Evolutionary conservation across 1,140 invertebrate species (phyloP).

Genomic region (Microvelia longipes): DNA sequence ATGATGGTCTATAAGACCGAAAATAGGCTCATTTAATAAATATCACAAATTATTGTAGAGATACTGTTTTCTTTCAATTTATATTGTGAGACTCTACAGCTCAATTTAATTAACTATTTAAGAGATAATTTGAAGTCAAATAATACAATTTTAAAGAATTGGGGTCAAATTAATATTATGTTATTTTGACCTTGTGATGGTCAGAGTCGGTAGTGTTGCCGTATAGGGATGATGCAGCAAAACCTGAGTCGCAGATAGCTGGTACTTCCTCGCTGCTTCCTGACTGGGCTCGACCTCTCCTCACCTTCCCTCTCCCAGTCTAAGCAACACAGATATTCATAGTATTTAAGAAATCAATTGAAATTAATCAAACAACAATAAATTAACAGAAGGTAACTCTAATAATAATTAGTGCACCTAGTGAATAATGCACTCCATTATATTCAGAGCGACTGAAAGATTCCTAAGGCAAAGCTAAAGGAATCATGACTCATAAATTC

Average conservation of each 20-base stretch:
- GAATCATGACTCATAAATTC: not conserved
- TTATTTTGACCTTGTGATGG: not conserved
- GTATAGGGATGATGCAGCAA: slow-evolving; percentile 21
- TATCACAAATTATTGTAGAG: no score
- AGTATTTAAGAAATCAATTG: no score
- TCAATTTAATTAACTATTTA: no score
- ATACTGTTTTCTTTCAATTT: no score
- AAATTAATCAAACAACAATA: not conserved
- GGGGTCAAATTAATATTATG: no score
- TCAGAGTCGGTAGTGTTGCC: slow-evolving; percentile 8
- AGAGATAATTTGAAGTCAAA: no score
- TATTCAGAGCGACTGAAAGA: not conserved
- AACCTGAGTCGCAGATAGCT: slow-evolving; percentile 29
- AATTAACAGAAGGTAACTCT: no score
- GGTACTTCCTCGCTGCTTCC: not conserved
- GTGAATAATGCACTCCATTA: not conserved
- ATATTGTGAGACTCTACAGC: no score
- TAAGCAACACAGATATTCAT: no score
- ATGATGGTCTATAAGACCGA: no score
- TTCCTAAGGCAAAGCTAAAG: not conserved
- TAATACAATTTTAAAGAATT: no score
- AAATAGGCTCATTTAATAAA: no score
- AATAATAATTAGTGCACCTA: not conserved
- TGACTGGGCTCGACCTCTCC: not conserved
- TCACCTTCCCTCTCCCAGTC: not conserved